phyloP scores from a whole-genome alignment of 1,140 invertebrate species.

The Tribolium castaneum region DNA sequence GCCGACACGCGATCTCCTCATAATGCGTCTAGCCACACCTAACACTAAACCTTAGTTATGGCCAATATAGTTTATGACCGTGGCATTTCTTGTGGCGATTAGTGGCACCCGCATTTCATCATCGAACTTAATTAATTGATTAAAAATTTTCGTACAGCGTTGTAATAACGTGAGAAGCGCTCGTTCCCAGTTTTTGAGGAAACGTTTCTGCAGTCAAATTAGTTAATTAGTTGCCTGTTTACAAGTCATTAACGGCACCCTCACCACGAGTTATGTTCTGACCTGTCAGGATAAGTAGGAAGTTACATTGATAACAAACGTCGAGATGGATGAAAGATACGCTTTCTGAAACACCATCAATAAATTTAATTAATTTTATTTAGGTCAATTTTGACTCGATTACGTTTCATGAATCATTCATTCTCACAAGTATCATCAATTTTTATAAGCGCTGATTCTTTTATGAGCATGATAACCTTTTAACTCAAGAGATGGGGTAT shows the following conservation, averaged over 20 bases:
- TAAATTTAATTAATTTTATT: constrained; percentile 37
- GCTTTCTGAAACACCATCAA: constrained; percentile 10
- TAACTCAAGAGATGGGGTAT: neutral
- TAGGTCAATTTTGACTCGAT: constrained; percentile 1
- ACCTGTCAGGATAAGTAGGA: constrained; percentile 39
- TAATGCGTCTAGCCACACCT: constrained; percentile 43
- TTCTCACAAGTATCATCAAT: neutral
- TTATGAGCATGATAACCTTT: neutral
- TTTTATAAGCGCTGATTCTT: neutral
- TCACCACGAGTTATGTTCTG: constrained; percentile 46
- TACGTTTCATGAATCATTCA: neutral
- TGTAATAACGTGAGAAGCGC: neutral
- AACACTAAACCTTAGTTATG: constrained; percentile 44
- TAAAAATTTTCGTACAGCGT: constrained; percentile 3
- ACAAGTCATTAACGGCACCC: constrained; percentile 47
- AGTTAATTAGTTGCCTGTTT: constrained; percentile 52
- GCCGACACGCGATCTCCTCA: constrained; percentile 38
- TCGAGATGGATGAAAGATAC: constrained; percentile 21
- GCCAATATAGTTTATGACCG: constrained; percentile 45
- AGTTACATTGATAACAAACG: constrained; percentile 46
- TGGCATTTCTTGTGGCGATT: constrained; percentile 39
- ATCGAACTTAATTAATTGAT: constrained; percentile 21
- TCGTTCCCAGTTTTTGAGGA: constrained; percentile 9
- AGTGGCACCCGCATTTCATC: constrained; percentile 29
- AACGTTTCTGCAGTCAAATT: constrained; percentile 43